Evolutionary conservation across 2,113 vertebrate species (phyloP).

Genomic region (Podarcis raffonei): DNA sequence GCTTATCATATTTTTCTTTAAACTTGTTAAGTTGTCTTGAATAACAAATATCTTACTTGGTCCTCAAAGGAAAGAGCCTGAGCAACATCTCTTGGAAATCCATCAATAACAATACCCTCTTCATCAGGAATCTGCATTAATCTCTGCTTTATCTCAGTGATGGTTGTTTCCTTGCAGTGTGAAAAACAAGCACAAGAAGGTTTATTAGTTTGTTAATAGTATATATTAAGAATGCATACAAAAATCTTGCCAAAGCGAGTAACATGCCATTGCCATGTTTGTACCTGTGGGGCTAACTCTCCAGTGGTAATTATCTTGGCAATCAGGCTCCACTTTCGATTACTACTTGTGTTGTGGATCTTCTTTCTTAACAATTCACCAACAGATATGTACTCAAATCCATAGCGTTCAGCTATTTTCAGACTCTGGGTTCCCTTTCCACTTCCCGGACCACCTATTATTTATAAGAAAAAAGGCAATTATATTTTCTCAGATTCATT

Average conservation of each 20-base stretch:
- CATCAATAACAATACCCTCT: slow-evolving; percentile 94
- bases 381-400: slow-evolving; percentile 96
- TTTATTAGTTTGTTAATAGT: background rate
- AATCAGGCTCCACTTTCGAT: slow-evolving; percentile 97
- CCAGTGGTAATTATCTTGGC: slow-evolving; percentile 99
- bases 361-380: slow-evolving; percentile 95
- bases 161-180: slow-evolving; percentile 92
- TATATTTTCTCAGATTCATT: background rate
- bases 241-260: background rate
- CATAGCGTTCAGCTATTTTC: slow-evolving; percentile 95
- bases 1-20: background rate
- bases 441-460: slow-evolving; percentile 93
- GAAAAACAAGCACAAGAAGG: slow-evolving; percentile 26
- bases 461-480: slow-evolving; percentile 42
- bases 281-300: slow-evolving; percentile 97
- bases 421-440: slow-evolving; percentile 97
- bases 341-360: slow-evolving; percentile 96
- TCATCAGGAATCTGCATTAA: slow-evolving; percentile 98
- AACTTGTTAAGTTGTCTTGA: background rate
- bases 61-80: slow-evolving; percentile 98
- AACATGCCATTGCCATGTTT: background rate
- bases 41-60: slow-evolving; percentile 82
- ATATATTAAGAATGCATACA: background rate
- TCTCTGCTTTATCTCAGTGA: slow-evolving; percentile 98
- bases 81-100: slow-evolving; percentile 95